These are phyloP conservation scores for Polyergus mexicanus DNA, from an alignment of 1,140 invertebrate species.

Conservation along the genomic window DNA sequence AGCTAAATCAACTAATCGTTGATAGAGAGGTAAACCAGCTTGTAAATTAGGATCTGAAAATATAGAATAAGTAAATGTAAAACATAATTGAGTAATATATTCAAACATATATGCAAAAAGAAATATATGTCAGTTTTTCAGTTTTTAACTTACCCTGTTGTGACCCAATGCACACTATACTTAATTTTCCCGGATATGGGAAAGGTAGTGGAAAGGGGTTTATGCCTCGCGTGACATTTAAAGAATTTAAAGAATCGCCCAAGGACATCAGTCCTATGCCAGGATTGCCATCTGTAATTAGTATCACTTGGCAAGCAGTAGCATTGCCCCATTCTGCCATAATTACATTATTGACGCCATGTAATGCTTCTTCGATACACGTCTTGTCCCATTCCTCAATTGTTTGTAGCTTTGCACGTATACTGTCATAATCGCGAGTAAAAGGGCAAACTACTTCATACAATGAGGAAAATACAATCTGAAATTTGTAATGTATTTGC, in stretches of 20 bases:
- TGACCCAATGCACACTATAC: slow-evolving; percentile 90
- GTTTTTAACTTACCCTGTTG: slow-evolving; percentile 83
- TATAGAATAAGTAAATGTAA: neutral
- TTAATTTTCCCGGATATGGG: slow-evolving; percentile 93
- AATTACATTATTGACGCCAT: slow-evolving; percentile 91
- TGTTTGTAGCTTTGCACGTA: slow-evolving; percentile 90
- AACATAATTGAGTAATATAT: slow-evolving; percentile 30
- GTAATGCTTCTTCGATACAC: slow-evolving; percentile 92
- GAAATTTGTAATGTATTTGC: slow-evolving; percentile 56
- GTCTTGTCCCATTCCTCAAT: slow-evolving; percentile 95
- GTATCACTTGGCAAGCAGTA: slow-evolving; percentile 92
- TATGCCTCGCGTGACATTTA: slow-evolving; percentile 80
- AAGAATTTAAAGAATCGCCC: slow-evolving; percentile 85
- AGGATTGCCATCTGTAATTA: slow-evolving; percentile 94
- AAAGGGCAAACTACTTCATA: slow-evolving; percentile 94
- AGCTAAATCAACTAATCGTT: slow-evolving; percentile 88
- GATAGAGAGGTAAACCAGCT: slow-evolving; percentile 80
- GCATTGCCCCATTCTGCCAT: slow-evolving; percentile 94
- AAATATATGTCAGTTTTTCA: slow-evolving; percentile 26
- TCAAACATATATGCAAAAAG: slow-evolving; percentile 17
- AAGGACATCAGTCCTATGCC: slow-evolving; percentile 90
- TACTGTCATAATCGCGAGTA: slow-evolving; percentile 93
- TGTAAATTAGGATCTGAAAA: slow-evolving; percentile 79
- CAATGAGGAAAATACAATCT: slow-evolving; percentile 93
- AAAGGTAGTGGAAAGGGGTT: slow-evolving; percentile 91